Evolutionary conservation across 53 echinoderm and acorn worm genomes (phyloP), one percentile per base, ranked within the genome.

Genomic region (Pentamera pediparva): DNA sequence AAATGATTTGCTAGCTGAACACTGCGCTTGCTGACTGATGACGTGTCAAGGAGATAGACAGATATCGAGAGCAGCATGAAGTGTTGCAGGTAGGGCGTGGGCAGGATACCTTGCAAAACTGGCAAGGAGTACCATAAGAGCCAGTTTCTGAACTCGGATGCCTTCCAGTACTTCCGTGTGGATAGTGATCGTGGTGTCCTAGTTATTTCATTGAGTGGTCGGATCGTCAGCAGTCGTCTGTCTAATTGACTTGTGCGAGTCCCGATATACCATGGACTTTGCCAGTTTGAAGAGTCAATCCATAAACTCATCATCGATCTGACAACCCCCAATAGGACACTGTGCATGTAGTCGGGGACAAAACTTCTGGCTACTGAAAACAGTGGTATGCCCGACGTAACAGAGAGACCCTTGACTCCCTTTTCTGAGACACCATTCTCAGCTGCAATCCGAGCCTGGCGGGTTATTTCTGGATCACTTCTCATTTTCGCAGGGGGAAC

Each of bases 291-390:
- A 27, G 59, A 59, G 39, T 39, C 61, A 47, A 76, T 37, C 77
- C 77, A 76, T 39, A 76, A 17, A 1, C 8, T 62, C 11, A 59
- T 8, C 20, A 76, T n/a, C 34, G 57, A 27, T 39, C 77, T 76
- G 13, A 76, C 77, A 4, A 76, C 77, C 4, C 77, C 77, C 6
- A 76, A 21, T 25, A 76, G 62, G 27, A 76, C 77, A 45, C 77
- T 41, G 32, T 76, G 62, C 77, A 76, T 76, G 4, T 62, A 76
- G 32, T 76, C 77, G 18, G 59, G 39, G 3, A 60, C 77, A 76
- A 76, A 76, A n/a, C 61, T 17, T 31, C 61, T 31, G 6, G 18
- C 17, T 29, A 60, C 17, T 10, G 30, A 31, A 10, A 33, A 60
- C 0, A 22, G 18, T 19, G 33, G 61, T 7, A 4, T 29, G 17